These are phyloP conservation scores for Nothobranchius furzeri DNA, from an alignment of 2,113 vertebrate species.

Conservation along the genomic window DNA sequence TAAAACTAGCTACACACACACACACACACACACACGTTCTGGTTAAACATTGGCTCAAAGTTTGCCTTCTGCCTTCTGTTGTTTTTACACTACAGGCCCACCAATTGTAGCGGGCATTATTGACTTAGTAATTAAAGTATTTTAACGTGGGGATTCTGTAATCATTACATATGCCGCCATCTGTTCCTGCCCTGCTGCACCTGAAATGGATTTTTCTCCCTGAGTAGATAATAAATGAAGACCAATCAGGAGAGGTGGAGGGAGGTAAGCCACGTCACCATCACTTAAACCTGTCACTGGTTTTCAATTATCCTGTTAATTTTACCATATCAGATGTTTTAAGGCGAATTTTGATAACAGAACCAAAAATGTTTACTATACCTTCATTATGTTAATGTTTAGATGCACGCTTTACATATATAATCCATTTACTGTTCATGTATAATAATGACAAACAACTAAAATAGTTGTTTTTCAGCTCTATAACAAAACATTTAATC, in stretches of 20 bases:
- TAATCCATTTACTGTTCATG: no score
- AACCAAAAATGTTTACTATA: no score
- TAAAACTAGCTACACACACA: slow-evolving; percentile 11
- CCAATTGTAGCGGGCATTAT: slow-evolving; percentile 93
- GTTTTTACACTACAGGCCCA: slow-evolving; percentile 93
- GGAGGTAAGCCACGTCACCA: slow-evolving; percentile 2
- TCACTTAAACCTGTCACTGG: not conserved
- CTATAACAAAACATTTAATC: no score
- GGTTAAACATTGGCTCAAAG: slow-evolving; percentile 98
- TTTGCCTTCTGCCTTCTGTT: slow-evolving; percentile 98
- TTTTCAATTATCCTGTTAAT: no score
- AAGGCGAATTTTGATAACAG: no score
- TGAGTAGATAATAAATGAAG: slow-evolving; percentile 75
- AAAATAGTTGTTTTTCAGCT: no score
- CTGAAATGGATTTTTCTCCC: slow-evolving; percentile 74
- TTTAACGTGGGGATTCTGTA: slow-evolving; percentile 98
- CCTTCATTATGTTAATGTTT: no score
- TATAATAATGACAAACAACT: no score
- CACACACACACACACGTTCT: slow-evolving; percentile 79
- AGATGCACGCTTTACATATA: no score
- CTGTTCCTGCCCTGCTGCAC: slow-evolving; percentile 82
- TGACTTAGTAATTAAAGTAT: slow-evolving; percentile 99
- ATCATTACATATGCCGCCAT: slow-evolving; percentile 95
- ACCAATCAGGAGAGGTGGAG: slow-evolving; percentile 28
- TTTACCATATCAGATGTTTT: no score